These are phyloP conservation scores for Rotaria socialis DNA, from an alignment of 2,888 invertebrate genomes.

Conservation along the genomic window DNA sequence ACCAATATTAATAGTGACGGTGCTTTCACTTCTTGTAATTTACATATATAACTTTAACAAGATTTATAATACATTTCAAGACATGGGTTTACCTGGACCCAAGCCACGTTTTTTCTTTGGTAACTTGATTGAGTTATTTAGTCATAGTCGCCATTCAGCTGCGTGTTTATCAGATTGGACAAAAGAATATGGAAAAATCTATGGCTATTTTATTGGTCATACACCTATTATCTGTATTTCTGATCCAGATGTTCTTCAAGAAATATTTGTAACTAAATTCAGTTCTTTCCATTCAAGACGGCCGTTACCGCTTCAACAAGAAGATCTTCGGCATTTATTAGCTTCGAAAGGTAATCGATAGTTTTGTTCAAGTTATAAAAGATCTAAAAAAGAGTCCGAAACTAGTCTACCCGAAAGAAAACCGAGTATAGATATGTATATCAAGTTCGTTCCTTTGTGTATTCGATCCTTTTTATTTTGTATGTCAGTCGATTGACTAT, in stretches of 20 bases:
- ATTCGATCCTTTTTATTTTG: too few species aligned
- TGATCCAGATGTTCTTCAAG: slow-evolving; percentile 1
- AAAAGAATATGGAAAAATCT: not conserved
- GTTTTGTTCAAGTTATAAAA: not conserved
- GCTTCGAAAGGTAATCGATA: not conserved
- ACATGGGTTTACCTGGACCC: slow-evolving; percentile 29
- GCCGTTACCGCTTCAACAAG: slow-evolving; percentile 31
- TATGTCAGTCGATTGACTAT: too few species aligned
- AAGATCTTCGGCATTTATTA: slow-evolving; percentile 28
- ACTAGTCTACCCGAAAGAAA: too few species aligned
- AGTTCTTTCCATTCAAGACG: slow-evolving; percentile 9
- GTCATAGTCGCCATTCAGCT: not conserved
- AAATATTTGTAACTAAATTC: slow-evolving; percentile 6
- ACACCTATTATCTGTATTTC: slow-evolving; percentile 16
- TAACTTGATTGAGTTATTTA: slow-evolving; percentile 40
- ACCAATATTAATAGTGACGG: not conserved
- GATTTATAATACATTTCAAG: not conserved
- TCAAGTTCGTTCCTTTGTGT: too few species aligned
- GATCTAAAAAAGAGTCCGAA: too few species aligned
- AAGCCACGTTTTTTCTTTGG: slow-evolving; percentile 40
- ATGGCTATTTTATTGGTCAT: slow-evolving; percentile 7
- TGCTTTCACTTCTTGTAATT: not conserved
- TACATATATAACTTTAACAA: not conserved
- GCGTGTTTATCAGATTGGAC: slow-evolving; percentile 1
- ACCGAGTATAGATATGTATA: too few species aligned